A percentile compares a stretch with the other conserved stretches of the same genome.
Evolutionary conservation across 2,797 vertebrate genomes (phyloP).

Genomic region (Hylomyscus alleni): DNA sequence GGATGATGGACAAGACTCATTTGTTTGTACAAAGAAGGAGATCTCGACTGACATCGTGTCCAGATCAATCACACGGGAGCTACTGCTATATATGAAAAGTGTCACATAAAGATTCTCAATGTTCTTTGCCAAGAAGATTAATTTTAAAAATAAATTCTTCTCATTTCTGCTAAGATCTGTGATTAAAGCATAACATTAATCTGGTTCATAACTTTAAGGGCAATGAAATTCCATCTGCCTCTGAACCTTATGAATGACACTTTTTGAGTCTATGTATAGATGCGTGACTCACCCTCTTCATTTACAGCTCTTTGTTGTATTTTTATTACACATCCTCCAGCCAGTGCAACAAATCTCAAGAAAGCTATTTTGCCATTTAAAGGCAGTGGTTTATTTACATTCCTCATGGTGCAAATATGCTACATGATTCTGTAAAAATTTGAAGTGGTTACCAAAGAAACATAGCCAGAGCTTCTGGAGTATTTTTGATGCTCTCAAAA

Average conservation of each 20-base stretch:
- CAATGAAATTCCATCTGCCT: constrained; percentile 53
- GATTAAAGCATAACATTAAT: constrained; percentile 38
- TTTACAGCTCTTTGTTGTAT: not conserved
- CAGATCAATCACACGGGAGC: constrained; percentile 62
- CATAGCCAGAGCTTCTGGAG: not conserved
- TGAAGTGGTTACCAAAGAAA: not conserved
- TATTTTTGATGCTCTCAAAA: constrained; percentile 39
- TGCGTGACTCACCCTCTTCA: not conserved
- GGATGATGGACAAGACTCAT: constrained; percentile 61
- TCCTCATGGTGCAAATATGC: not conserved
- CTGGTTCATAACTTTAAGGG: constrained; percentile 48
- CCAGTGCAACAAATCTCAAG: not conserved
- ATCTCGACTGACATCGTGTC: constrained; percentile 61
- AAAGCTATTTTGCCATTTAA: not conserved
- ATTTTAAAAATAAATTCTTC: constrained; percentile 58
- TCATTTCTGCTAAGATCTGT: constrained; percentile 22
- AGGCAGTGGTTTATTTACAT: not conserved
- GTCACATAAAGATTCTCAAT: not conserved
- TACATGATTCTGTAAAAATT: not conserved
- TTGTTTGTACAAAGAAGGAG: constrained; percentile 34
- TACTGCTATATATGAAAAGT: not conserved
- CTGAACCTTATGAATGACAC: constrained; percentile 52
- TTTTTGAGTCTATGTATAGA: not conserved
- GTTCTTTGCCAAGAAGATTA: constrained; percentile 61
- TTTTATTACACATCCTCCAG: not conserved